A percentile compares a stretch with the other conserved stretches of the same genome.
Evolutionary conservation across 2,797 vertebrate species (phyloP).

Genomic region (Carcharodon carcharias): DNA sequence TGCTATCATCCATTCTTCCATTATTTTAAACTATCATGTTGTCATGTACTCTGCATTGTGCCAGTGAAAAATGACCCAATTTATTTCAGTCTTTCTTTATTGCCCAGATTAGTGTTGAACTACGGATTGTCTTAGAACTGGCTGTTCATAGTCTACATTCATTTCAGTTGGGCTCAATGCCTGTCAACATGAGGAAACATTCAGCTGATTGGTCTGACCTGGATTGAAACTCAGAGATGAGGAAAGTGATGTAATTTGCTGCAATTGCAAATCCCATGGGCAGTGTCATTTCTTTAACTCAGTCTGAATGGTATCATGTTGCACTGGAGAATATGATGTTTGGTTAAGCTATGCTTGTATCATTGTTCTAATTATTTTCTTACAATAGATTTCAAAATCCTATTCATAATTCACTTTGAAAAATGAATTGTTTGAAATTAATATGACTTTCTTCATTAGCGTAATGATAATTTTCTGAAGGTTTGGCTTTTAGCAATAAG

Average conservation of each 20-base stretch:
- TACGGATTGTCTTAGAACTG: not conserved
- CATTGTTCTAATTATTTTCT: not conserved
- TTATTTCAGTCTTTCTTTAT: not conserved
- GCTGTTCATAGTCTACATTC: not conserved
- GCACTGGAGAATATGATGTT: not conserved
- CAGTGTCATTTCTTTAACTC: not conserved
- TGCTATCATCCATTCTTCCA: not conserved
- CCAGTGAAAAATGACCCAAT: not conserved
- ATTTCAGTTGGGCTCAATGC: not conserved
- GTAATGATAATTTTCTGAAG: not conserved
- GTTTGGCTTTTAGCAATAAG: not conserved
- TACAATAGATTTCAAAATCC: not conserved
- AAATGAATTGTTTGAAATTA: not conserved
- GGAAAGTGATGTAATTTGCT: not conserved
- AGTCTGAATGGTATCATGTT: not conserved
- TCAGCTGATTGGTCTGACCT: not conserved
- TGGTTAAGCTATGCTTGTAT: not conserved
- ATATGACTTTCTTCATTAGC: not conserved
- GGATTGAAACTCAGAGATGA: constrained; percentile 8
- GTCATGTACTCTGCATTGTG: not conserved
- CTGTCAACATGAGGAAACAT: not conserved
- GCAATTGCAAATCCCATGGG: not conserved
- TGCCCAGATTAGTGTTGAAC: not conserved
- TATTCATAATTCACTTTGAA: constrained; percentile 1
- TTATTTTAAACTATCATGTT: not conserved